These are phyloP conservation scores for Leptodactylus fuscus DNA, from an alignment of 2,113 vertebrate genomes.

Conservation along the genomic window DNA sequence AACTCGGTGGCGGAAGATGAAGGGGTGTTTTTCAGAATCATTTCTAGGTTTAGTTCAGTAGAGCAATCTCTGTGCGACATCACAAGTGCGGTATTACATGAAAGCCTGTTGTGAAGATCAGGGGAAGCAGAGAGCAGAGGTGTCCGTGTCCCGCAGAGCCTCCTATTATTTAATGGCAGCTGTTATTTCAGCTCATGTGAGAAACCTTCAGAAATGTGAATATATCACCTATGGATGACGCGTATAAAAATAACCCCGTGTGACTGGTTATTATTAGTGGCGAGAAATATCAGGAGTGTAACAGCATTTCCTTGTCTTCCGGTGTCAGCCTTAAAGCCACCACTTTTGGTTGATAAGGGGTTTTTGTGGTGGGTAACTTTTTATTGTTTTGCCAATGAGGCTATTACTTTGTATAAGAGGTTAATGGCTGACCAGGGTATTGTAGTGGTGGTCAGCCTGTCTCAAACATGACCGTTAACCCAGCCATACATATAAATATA, in stretches of 20 bases:
- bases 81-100: too few relatives aligned
- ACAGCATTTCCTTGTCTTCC: slow-evolving; percentile 5
- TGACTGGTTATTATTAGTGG: slow-evolving; percentile 16
- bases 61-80: too few relatives aligned
- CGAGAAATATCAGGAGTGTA: not conserved
- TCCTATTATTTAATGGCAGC: not conserved
- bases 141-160: not conserved
- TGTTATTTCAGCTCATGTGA: not conserved
- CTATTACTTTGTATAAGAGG: not conserved
- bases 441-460: not conserved
- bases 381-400: not conserved
- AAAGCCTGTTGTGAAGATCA: not conserved
- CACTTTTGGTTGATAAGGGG: not conserved
- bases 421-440: not conserved
- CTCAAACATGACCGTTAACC: not conserved
- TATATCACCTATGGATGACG: not conserved
- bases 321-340: not conserved
- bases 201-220: not conserved
- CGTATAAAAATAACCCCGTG: not conserved
- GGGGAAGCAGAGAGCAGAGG: not conserved
- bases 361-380: not conserved
- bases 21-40: too few relatives aligned
- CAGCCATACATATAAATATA: not conserved
- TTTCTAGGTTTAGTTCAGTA: too few relatives aligned
- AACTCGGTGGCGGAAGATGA: too few relatives aligned